Evolutionary conservation across 2,797 vertebrate genomes (phyloP), one percentile per base, ranked within the genome.

Genomic region (Spheniscus humboldti): DNA sequence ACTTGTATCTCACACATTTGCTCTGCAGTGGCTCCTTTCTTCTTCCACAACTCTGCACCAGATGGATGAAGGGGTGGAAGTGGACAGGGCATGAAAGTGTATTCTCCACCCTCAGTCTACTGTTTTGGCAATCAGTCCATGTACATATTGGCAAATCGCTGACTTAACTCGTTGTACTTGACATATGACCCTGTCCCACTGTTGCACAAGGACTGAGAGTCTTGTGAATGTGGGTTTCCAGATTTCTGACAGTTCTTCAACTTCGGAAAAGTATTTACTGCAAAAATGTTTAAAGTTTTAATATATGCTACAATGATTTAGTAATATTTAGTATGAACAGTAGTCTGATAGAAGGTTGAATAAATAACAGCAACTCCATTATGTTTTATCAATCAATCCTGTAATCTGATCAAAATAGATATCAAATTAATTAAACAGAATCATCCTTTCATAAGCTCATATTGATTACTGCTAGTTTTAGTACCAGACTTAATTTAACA

Each of bases 191-290:
- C 41, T 43, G 13, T 60, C 15, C 10, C 23, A 19, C 33, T 48
- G 23, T 41, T 4, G 0, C 11, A 53, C 6, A 37, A 56, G 25
- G 11, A 63, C 15, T n/a, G 27, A 55, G 17, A 91, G 5, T 11
- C 37, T 50, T 56, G 4, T 83, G 47, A 71, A 67, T 0, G 0
- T 1, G 2, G 3, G 2, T 57, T 86, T 74, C 24, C 59, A 86
- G 43, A 56, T 10, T 84, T 74, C 28, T 45, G 24, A 27, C 45
- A 59, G 24, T 18, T 77, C 33, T 88, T 94, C 41, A 62, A 16
- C 18, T 67, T 56, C 60, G 27, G 27, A 79, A 69, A 82, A 52
- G 3, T 43, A 33, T 50, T 94, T 92, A 31, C 7, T 89, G 41
- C 2, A 59, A 81, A 68, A 41, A 41, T 37, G 3, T 37, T 72